Evolutionary conservation across 1,140 invertebrate species (phyloP).

Genomic region (Ips nitidus): DNA sequence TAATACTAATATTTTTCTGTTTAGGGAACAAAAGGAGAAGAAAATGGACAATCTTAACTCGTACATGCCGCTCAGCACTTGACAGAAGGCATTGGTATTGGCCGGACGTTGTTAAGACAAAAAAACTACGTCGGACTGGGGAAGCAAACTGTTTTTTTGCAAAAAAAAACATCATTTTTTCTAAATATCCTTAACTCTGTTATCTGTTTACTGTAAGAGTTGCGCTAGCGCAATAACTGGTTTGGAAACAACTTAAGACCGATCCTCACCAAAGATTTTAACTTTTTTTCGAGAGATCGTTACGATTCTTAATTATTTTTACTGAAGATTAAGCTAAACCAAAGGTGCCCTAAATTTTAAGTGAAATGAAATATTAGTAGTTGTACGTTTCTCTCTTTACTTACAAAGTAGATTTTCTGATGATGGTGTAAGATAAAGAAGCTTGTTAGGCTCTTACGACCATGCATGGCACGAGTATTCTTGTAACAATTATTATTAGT

Average conservation of each 20-base stretch:
- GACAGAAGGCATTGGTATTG: constrained; percentile 48
- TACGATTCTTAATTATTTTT: not conserved
- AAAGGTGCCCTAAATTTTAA: constrained; percentile 56
- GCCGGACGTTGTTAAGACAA: constrained; percentile 46
- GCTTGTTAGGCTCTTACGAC: too few relatives aligned
- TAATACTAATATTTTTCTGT: constrained; percentile 19
- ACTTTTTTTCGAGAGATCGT: constrained; percentile 21
- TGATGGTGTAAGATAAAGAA: too few relatives aligned
- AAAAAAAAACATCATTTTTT: too few relatives aligned
- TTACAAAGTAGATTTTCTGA: too few relatives aligned
- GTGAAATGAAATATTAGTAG: constrained; percentile 39
- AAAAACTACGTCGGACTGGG: constrained; percentile 27
- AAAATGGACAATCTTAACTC: constrained; percentile 69
- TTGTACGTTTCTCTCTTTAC: too few relatives aligned
- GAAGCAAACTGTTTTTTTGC: not conserved
- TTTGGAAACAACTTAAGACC: not conserved
- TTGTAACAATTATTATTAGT: not conserved
- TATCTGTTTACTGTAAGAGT: too few relatives aligned
- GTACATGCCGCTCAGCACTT: constrained; percentile 52
- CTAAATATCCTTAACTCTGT: too few relatives aligned
- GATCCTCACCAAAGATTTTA: constrained; percentile 24
- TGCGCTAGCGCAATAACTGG: too few relatives aligned
- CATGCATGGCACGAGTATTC: too few relatives aligned
- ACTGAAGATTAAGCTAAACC: constrained; percentile 52
- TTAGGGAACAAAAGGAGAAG: constrained; percentile 69